Evolutionary conservation across 35 echinoderm and acorn worm genomes (phyloP).

Genomic region (Lytechinus variegatus): DNA sequence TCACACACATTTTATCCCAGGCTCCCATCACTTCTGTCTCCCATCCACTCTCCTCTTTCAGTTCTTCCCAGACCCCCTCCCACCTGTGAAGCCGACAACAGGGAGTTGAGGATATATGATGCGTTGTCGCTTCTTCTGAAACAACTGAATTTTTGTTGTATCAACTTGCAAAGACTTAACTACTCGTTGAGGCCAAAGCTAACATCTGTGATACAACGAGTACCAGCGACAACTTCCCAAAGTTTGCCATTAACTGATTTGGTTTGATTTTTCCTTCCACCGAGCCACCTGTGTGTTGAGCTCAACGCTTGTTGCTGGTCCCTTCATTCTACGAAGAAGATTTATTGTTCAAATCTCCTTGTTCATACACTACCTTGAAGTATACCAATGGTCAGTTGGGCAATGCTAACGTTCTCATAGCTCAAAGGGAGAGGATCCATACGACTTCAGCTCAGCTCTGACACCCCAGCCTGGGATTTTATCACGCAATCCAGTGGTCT

Average conservation of each 20-base stretch:
- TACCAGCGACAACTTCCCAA: neutral
- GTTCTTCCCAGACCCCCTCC: neutral
- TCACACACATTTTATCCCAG: slow-evolving; percentile 15
- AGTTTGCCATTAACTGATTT: neutral
- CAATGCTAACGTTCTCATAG: neutral
- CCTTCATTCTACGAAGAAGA: too few species aligned
- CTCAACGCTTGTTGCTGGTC: neutral
- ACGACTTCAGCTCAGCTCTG: neutral
- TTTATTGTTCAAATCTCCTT: too few species aligned
- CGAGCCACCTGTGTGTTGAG: neutral
- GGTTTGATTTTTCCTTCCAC: neutral
- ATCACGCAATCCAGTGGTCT: neutral
- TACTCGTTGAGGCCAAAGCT: neutral
- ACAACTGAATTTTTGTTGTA: neutral
- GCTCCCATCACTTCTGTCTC: neutral
- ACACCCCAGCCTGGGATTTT: neutral
- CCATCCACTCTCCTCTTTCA: neutral
- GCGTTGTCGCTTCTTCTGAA: neutral
- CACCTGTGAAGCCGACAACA: neutral
- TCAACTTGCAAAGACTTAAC: neutral
- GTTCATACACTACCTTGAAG: too few species aligned
- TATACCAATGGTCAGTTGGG: neutral
- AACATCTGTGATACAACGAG: slow-evolving; percentile 9
- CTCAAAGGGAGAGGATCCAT: neutral
- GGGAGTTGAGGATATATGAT: neutral